Evolutionary conservation across 2,888 invertebrate species (phyloP), one percentile per base, ranked within the genome.

Genomic region (Melanchra persicariae): DNA sequence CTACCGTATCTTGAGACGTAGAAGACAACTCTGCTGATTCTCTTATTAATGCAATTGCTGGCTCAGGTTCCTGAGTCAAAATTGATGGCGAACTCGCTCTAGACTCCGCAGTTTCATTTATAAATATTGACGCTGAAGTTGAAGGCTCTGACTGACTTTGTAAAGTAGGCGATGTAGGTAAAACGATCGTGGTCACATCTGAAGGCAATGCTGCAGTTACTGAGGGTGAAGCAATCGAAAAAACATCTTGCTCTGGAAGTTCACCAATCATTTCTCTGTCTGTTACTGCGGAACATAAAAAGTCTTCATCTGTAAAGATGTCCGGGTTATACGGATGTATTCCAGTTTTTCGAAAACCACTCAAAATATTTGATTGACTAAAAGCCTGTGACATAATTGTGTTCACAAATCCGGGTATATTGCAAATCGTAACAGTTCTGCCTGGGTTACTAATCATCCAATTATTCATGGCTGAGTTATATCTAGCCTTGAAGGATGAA

Each of bases 381-480:
- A 43, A 34, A 34, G 47, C 47, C 26, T 47, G 40, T 17, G 55
- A 57, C 43, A 66, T 58, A 22, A 58, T 58, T 34, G n/a, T 47
- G n/a, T 54, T 51, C 15, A 59, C 51, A 49, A 57, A 66, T 59
- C 65, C 55, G 37, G 58, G 57, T 34, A 70, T 51, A 63, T 70
- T 63, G 40, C 70, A 63, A 12, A 75, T 75, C 15, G 76, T 76
- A 12, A 72, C 40, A 15, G 76, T 76, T 61, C 54, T 68, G 12
- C 76, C 68, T 19, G 75, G 75, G 58, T 75, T 62, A 19, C 54
- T 58, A 7, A 67, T 4, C 71, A 75, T 68, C 71, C 75, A 75
- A 37, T 71, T 60, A 24, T 34, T 75, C 64, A 71, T 64, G 17
- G 64, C 68, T 47, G 64, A 47, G 22, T 68, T 71, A 55, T 76